Evolutionary conservation across 2,113 vertebrate species (phyloP), one percentile per base, ranked within the genome.

Genomic region (Petrocephalus zakoni): DNA sequence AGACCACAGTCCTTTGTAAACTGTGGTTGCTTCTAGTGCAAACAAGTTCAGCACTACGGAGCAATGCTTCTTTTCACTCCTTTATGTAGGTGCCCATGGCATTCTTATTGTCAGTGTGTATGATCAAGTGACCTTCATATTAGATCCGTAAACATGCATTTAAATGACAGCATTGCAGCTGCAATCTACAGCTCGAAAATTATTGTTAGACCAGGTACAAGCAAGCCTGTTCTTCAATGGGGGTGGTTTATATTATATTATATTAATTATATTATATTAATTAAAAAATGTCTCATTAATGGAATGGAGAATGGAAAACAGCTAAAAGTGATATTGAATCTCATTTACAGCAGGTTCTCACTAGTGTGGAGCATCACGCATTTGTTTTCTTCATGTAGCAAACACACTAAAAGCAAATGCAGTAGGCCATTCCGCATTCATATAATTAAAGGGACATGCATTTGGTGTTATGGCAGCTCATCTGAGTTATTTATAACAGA

Each of bases 401-500:
- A 68, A 68, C 61, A 29, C 61, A 29, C 34, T 78, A 17, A 78
- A 42, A 78, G 0, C 34, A 19, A 78, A 19, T 37, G 17, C 61
- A 13, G n/a, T n/a, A 29, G 61, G 10, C 61, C 25, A 42, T 78
- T 78, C 72, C 34, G 19, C 15, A 78, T 78, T 78, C 72, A 42
- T 19, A 34, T 19, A 78, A 37, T 46, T 83, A 85, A 51, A 29
- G 49, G 51, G 4, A 34, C 13, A 55, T 34, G 52, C 68, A 81
- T 56, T 55, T 21, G 87, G 72, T 82, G 21, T 68, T 81, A 46
- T 68, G n/a, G n/a, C 81, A 15, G 46, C 58, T 72, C 7, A 47
- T 1, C 13, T 83, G 49, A 72, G 58, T 68, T 61, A 89, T 89
- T 89, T 89, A 83, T 89, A 61, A 68, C 47, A 8, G n/a, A 47